Conservation (phyloP, 2,113 vertebrate species). For the Phasianus colchicus region DNA sequence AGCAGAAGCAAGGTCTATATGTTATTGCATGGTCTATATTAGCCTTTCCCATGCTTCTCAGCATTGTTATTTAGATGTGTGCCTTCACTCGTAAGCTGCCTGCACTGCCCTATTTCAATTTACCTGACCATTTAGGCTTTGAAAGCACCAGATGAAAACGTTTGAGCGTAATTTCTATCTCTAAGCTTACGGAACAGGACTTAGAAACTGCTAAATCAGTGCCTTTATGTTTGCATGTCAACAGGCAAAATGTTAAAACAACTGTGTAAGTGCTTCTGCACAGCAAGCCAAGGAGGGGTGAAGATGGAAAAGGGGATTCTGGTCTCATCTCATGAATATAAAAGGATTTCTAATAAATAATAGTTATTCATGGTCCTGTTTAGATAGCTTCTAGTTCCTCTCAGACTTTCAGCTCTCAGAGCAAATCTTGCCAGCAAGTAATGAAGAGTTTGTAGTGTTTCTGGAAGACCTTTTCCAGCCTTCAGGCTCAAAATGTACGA, state of each 20-base stretch:
- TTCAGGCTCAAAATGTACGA: neutral
- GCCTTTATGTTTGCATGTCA: neutral
- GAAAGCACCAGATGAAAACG: neutral
- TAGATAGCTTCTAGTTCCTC: neutral
- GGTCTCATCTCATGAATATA: neutral
- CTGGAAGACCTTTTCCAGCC: neutral
- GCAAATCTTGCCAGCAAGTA: neutral
- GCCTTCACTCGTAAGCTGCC: neutral
- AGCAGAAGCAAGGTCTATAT: neutral
- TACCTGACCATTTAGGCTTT: neutral
- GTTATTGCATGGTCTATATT: neutral
- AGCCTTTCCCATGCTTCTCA: neutral
- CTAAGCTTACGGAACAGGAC: neutral
- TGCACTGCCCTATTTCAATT: neutral
- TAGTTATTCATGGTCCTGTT: neutral
- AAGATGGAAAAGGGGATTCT: neutral
- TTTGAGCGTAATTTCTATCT: neutral
- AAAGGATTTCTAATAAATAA: neutral
- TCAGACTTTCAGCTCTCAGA: neutral
- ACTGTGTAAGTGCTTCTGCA: neutral
- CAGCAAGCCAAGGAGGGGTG: neutral
- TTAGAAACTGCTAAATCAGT: neutral
- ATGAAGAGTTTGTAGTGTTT: neutral
- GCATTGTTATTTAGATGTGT: neutral
- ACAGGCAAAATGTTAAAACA: neutral